These are phyloP conservation scores for Cenopis cana DNA, from an alignment of 2,888 invertebrate genomes.

Conservation along the genomic window DNA sequence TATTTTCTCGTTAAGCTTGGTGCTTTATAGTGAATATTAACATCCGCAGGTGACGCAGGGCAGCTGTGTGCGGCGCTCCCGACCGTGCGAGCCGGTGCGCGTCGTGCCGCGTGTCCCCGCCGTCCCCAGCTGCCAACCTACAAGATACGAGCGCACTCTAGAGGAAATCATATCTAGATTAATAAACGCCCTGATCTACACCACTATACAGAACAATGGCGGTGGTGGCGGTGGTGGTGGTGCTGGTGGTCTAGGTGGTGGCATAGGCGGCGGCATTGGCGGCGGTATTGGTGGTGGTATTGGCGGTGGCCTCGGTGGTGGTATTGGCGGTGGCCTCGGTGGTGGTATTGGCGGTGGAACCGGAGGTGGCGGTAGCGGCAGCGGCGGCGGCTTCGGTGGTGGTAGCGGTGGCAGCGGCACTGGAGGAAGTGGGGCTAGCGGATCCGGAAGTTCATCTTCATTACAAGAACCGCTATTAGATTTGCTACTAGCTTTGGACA, in stretches of 20 bases:
- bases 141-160: slow-evolving; percentile 49
- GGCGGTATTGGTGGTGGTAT: slow-evolving; percentile 13
- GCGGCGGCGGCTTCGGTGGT: too few species aligned
- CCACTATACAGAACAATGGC: slow-evolving; percentile 57
- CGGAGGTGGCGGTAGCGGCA: too few species aligned
- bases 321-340: neutral
- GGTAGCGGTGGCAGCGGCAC: too few species aligned
- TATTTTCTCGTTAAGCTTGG: too few species aligned
- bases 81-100: slow-evolving; percentile 39
- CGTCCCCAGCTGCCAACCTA: slow-evolving; percentile 17
- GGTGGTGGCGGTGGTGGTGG: slow-evolving; percentile 22
- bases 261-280: slow-evolving; percentile 10
- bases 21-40: neutral
- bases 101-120: slow-evolving; percentile 47
- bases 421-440: too few species aligned
- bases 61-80: slow-evolving; percentile 48
- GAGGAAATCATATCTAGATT: slow-evolving; percentile 70
- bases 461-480: too few species aligned
- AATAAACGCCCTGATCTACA: slow-evolving; percentile 68
- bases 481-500: too few species aligned
- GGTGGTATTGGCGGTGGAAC: neutral
- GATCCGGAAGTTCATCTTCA: too few species aligned
- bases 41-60: slow-evolving; percentile 57
- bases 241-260: slow-evolving; percentile 42
- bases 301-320: neutral